These are phyloP conservation scores for Thunnus albacares DNA, from an alignment of 2,797 vertebrate species.

Conservation along the genomic window DNA sequence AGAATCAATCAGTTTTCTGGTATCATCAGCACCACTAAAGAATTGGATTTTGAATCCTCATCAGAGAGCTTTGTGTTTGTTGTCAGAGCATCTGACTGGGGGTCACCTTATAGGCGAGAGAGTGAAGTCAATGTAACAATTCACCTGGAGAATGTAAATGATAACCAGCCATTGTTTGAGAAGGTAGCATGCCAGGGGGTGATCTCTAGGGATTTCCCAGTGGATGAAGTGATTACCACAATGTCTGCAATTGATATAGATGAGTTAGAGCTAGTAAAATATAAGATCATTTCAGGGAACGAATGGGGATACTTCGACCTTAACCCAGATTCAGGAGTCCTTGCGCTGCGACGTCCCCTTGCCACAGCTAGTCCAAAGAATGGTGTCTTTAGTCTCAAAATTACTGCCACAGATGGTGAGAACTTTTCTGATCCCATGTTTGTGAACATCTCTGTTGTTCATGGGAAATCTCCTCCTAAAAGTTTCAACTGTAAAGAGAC, in stretches of 20 bases:
- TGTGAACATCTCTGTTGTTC: conserved; percentile 94
- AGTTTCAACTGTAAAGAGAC: conserved; percentile 95
- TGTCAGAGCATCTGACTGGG: conserved; percentile 98
- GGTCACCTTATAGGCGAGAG: conserved; percentile 96
- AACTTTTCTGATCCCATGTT: conserved; percentile 96
- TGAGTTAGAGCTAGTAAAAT: conserved; percentile 95
- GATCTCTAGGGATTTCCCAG: conserved; percentile 92
- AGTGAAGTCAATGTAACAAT: conserved; percentile 96
- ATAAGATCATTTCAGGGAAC: conserved; percentile 97
- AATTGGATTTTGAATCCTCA: conserved; percentile 96
- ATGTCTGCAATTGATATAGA: conserved; percentile 98
- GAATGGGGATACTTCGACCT: conserved; percentile 94
- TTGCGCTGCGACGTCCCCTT: conserved; percentile 91
- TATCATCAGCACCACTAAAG: conserved; percentile 91
- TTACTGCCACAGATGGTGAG: conserved; percentile 97
- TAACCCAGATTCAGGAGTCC: conserved; percentile 95
- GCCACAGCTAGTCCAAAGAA: conserved; percentile 89
- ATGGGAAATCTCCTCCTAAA: conserved; percentile 91
- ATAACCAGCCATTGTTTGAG: conserved; percentile 97
- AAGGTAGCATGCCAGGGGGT: conserved; percentile 94
- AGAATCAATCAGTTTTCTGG: conserved; percentile 97
- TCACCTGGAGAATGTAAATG: conserved; percentile 94
- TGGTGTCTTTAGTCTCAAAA: conserved; percentile 91
- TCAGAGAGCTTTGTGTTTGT: conserved; percentile 93
- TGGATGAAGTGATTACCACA: conserved; percentile 93